Evolutionary conservation across 2,888 invertebrate genomes (phyloP), one percentile per base, ranked within the genome.

Genomic region (Chrysomela aeneicollis): DNA sequence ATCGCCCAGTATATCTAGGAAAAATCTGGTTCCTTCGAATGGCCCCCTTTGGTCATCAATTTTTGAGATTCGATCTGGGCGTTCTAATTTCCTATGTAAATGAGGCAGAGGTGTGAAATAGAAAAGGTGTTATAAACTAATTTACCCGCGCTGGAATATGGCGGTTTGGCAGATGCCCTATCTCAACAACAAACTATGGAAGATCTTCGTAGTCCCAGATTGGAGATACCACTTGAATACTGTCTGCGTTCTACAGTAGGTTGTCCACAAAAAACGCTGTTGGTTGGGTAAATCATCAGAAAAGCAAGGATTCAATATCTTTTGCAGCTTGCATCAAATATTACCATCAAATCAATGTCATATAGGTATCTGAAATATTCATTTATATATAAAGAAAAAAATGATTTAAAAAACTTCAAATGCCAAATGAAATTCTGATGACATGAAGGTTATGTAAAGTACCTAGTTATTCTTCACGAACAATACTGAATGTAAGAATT

Each of bases 31-130:
- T 42, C 15, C 51, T 51, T 8, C 17, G 55, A 50, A 47, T 61
- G 35, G 58, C 46, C 57, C 42, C 47, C 52, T 49, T 55, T 22
- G 8, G 59, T 57, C 37, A 47, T 57, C 42, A 53, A 59, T 46
- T 59, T 57, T 49, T 32, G 19, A 62, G 66, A 66, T 63, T 49
- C 46, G 9, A 66, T 66, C 62, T 59, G 26, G 17, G 21, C 59
- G 61, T 17, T 32, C 21, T 54, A 30, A 49, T 54, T 73, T 75
- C 73, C 74, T 74, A 76, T 76, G 76, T 71, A 77, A 76, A 78
- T 78, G 71, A 68, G 74, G 72, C 72, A 71, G 72, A 74, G 73
- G 73, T 72, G 71, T 71, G 42, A 42, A 42, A 42, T 42, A 42
- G 42, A 42, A 42, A 42, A 42, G 42, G 42, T 42, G 42, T 42